Evolutionary conservation across 92 coral and sea anemone species (phyloP), one percentile per base, ranked within the genome.

Genomic region (Epizoanthus fatuus): DNA sequence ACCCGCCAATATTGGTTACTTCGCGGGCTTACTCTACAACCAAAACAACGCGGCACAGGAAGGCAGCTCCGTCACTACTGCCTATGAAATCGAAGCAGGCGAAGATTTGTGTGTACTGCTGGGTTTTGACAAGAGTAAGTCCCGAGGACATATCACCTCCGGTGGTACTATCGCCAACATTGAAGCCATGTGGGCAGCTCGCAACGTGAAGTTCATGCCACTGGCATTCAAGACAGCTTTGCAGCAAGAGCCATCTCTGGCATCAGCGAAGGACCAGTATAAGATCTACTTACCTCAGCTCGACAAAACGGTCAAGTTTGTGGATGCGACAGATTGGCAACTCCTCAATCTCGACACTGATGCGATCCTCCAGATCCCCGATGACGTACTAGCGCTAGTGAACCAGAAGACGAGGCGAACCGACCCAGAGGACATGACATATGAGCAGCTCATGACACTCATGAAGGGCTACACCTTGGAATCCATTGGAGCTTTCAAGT

Each of bases 141-240:
- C 65, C 13, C 66, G 81, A 16, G 97, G 97, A 1, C 97, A 93
- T 57, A 83, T 95, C 1, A 85, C 86, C 25, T 63, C 91, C 15
- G 96, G 98, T 15, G 98, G 98, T 4, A 56, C 96, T 9, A 86
- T 90, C 6, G 98, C 98, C 14, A 96, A 96, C 86, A 96, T 96
- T 70, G 98, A 96, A 85, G 92, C 98, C 38, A 79, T 96, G 76
- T 96, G 96, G 98, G 95, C 96, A 4, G 97, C 90, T 9, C 78
- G 98, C 5, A 96, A 96, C 67, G 88, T 96, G 42, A 96, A 96
- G 88, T 78, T 89, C 92, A 87, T 75, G 88, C 98, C 47, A 20
- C 87, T 56, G 90, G 96, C 68, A 66, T 96, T 16, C 92, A 90
- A 74, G 96, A 90, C 80, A 56, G 95, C 98, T 47, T 81, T 96